These are phyloP conservation scores for Epizoanthus ramosus DNA, from an alignment of 92 coral and sea anemone species.

Conservation along the genomic window DNA sequence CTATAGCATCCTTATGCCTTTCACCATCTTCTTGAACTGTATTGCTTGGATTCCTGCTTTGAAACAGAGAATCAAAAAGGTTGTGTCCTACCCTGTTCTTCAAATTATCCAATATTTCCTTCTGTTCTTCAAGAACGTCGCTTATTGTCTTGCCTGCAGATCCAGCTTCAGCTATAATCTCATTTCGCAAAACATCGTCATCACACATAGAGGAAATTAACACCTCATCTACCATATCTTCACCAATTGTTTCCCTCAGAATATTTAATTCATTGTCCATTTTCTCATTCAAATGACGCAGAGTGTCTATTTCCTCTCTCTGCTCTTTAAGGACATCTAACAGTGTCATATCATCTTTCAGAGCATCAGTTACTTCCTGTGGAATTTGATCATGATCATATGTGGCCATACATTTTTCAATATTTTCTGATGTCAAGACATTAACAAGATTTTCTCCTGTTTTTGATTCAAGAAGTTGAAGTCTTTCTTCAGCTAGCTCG, in stretches of 20 bases:
- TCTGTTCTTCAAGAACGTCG: constrained; percentile 60
- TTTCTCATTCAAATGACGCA: constrained; percentile 56
- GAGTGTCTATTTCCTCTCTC: constrained; percentile 55
- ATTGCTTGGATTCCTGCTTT: not conserved
- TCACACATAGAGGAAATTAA: constrained; percentile 9
- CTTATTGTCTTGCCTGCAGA: constrained; percentile 48
- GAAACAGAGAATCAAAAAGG: constrained; percentile 44
- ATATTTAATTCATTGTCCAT: constrained; percentile 53
- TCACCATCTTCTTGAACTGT: not conserved
- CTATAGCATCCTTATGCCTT: not conserved
- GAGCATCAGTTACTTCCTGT: constrained; percentile 15
- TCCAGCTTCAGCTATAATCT: constrained; percentile 37
- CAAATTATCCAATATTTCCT: constrained; percentile 37
- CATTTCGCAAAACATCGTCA: constrained; percentile 22
- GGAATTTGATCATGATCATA: constrained; percentile 1
- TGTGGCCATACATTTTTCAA: not conserved
- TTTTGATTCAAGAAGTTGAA: constrained; percentile 47
- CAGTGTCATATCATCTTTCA: constrained; percentile 50
- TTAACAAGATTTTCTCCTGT: constrained; percentile 65
- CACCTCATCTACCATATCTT: constrained; percentile 51
- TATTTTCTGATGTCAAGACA: not conserved
- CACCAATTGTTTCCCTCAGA: constrained; percentile 68
- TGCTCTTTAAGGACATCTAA: constrained; percentile 57
- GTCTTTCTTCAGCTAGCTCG: constrained; percentile 33
- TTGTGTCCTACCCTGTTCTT: constrained; percentile 55